Conservation (phyloP, 2,797 vertebrate species). For the Telmatherina bonti region DNA sequence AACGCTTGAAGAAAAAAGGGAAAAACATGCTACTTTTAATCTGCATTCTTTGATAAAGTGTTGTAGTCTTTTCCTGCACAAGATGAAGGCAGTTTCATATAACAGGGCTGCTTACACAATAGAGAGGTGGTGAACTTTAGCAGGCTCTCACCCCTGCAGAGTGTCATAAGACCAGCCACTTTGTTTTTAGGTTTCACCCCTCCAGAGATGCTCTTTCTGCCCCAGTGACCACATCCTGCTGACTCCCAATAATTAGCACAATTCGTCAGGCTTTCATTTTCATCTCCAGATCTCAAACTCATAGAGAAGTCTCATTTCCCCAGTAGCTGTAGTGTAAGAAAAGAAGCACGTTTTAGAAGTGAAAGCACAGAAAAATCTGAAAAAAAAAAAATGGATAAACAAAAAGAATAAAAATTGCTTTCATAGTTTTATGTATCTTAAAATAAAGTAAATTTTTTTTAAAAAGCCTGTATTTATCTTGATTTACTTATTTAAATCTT, state of each 20-base stretch:
- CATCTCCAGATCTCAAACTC: slow-evolving; percentile 31
- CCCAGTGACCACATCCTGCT: slow-evolving; percentile 78
- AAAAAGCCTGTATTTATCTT: slow-evolving; percentile 26
- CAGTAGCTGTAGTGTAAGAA: not conserved
- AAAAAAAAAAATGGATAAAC: too few species aligned
- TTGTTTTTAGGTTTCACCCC: slow-evolving; percentile 78
- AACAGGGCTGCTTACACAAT: slow-evolving; percentile 79
- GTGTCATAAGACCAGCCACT: slow-evolving; percentile 84
- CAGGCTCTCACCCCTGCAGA: slow-evolving; percentile 79
- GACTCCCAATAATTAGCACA: slow-evolving; percentile 81
- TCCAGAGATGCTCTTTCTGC: slow-evolving; percentile 83
- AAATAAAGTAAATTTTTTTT: slow-evolving; percentile 14
- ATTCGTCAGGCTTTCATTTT: slow-evolving; percentile 71
- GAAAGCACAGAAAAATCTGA: not conserved
- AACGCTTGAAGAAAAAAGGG: not conserved
- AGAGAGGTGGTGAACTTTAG: slow-evolving; percentile 81
- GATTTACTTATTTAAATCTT: slow-evolving; percentile 31
- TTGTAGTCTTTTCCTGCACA: slow-evolving; percentile 40
- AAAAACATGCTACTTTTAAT: slow-evolving; percentile 18
- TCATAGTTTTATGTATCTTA: slow-evolving; percentile 3
- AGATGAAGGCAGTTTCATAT: slow-evolving; percentile 74
- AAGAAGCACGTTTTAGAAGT: not conserved
- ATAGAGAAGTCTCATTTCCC: not conserved
- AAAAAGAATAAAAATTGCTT: not conserved
- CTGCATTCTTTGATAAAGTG: slow-evolving; percentile 37